Evolutionary conservation across 2,888 invertebrate genomes (phyloP), one percentile per base, ranked within the genome.

Genomic region (Beris chalybata): DNA sequence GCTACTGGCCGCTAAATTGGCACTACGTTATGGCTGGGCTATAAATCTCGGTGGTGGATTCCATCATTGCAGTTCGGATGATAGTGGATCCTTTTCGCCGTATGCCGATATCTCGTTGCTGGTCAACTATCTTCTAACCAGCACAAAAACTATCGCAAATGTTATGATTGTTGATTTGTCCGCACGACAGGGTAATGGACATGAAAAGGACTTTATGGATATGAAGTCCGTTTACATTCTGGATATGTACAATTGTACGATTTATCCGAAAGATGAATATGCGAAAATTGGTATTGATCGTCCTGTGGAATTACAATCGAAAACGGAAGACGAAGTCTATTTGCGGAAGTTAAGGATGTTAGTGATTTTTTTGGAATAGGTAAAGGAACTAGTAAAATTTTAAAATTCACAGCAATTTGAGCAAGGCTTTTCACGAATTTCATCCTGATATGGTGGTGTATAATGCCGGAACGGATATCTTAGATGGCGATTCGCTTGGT

Each of bases 111-210:
- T 93, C 59, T 89, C 91, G 0, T 80, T 93, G 70, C 82, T 90
- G 11, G 84, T 92, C 45, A 82, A 85, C 69, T 88, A 87, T 76
- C 80, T 91, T 6, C 83, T 90, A 73, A 78, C 82, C 52, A 75
- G 79, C 68, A 78, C 82, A 66, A 50, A 82, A 5, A 76, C 79
- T 68, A 83, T 89, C 47, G 85, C 87, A 79, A 89, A 83, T 59
- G 85, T 87, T 5, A 89, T 93, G 89, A 91, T 93, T 71, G 85
- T 93, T 11, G 93, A 93, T 79, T 82, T 93, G 76, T 92, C 93
- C 81, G 93, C 93, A 9, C 93, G 93, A 81, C 93, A 93, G 86
- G 93, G 93, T 4, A 93, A 93, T 78, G 93, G 93, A 0, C 89
- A 92, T 78, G 87, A 89, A 74, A 83, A 85, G 30, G 93, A 93